Evolutionary conservation across 2,888 invertebrate genomes (phyloP).

Genomic region (Linhomoeus sp.): DNA sequence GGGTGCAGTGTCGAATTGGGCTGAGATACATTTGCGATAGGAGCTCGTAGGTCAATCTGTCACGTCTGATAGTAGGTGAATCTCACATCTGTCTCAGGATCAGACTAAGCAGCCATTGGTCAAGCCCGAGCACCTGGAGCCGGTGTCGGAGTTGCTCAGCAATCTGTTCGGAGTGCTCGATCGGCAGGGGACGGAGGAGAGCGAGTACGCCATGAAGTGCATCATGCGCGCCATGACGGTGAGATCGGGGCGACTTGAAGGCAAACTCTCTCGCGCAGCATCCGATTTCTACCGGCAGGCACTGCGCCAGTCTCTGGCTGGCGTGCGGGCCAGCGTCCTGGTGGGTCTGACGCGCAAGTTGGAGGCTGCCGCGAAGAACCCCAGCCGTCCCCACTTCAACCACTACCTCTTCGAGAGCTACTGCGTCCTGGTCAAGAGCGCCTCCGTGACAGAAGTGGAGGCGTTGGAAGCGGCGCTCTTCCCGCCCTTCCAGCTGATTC

Average conservation of each 20-base stretch:
- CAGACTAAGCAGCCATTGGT: not conserved
- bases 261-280: too few species aligned
- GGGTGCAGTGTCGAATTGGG: not conserved
- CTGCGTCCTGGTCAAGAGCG: slow-evolving; percentile 42
- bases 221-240: slow-evolving; percentile 16
- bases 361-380: slow-evolving; percentile 40
- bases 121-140: slow-evolving; percentile 13
- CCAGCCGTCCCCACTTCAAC: slow-evolving; percentile 89
- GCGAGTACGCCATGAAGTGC: slow-evolving; percentile 94
- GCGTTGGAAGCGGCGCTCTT: slow-evolving; percentile 40
- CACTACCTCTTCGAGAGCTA: slow-evolving; percentile 92
- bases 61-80: too few species aligned
- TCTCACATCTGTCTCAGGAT: too few species aligned
- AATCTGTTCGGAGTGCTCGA: slow-evolving; percentile 56
- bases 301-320: too few species aligned
- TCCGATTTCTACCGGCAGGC: too few species aligned
- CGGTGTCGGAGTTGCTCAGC: slow-evolving; percentile 41
- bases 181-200: slow-evolving; percentile 55
- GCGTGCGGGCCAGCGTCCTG: too few species aligned
- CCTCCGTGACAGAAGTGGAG: not conserved
- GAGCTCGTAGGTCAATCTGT: too few species aligned
- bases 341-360: too few species aligned
- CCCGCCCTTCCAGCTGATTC: slow-evolving; percentile 78
- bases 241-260: too few species aligned
- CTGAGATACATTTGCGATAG: not conserved